Conservation (phyloP, 2,113 vertebrate species). For the Spea multiplicata region DNA sequence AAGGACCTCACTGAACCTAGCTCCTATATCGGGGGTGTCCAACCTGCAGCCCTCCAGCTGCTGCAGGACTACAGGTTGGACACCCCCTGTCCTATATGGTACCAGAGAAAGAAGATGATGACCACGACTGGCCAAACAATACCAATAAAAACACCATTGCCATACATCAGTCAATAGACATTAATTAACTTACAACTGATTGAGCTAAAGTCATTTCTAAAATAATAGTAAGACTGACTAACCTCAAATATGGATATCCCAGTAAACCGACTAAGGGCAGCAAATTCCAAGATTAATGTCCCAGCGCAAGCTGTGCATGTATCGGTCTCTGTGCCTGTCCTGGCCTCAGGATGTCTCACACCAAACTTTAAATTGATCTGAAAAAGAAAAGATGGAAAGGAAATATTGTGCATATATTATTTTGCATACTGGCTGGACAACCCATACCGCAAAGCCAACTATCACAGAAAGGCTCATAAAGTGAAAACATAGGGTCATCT, state of each 20-base stretch:
- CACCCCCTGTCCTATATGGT: too few relatives aligned
- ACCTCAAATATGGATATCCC: constrained; percentile 96
- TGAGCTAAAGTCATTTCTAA: too few relatives aligned
- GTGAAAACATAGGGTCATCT: too few relatives aligned
- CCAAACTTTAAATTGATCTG: constrained; percentile 94
- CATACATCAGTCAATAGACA: too few relatives aligned
- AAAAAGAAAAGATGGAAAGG: neutral
- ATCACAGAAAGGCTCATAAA: neutral
- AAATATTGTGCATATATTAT: neutral
- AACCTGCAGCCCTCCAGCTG: too few relatives aligned
- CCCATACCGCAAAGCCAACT: neutral
- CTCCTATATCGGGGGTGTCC: too few relatives aligned
- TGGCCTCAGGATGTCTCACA: constrained; percentile 85
- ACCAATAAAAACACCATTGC: too few relatives aligned
- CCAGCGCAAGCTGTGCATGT: constrained; percentile 97
- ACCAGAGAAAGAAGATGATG: too few relatives aligned
- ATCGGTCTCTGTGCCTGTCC: constrained; percentile 94
- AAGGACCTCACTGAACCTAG: too few relatives aligned
- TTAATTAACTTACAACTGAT: too few relatives aligned
- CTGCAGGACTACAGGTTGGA: too few relatives aligned
- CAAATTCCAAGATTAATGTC: constrained; percentile 97
- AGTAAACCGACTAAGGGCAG: constrained; percentile 94
- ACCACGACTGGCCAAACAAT: too few relatives aligned
- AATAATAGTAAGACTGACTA: constrained; percentile 43
- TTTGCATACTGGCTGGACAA: neutral